Evolutionary conservation across 2,888 invertebrate species (phyloP), one percentile per base, ranked within the genome.

Genomic region (Mesorhabditis belari): DNA sequence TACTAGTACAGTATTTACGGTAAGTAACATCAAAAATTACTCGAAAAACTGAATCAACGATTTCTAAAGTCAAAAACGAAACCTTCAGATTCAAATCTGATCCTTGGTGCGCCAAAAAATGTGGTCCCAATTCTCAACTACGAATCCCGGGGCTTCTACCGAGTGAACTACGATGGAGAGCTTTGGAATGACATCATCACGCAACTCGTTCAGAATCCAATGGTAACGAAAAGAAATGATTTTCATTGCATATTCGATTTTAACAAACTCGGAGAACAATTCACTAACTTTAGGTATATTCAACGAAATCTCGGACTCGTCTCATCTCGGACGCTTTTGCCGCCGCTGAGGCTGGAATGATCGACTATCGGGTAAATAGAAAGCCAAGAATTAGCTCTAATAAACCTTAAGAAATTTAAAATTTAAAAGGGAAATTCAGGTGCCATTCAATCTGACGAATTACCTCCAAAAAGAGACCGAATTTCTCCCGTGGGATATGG

Each of bases 101-200:
- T 63, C 17, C 57, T 65, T 17, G 44, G 55, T 35, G 53, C 61
- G 4, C 44, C 12, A 17, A n/a, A n/a, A 35, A 60, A 62, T 3
- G 23, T 51, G 9, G 58, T 62, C 21, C 52, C 79, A 9, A 62
- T 81, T 21, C 17, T 81, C 21, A 80, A 80, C 58, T 62, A 69
- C 1, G 75, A 77, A 23, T 75, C 75, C 3, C 49, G 64, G 12
- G 78, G 80, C 19, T 77, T 76, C 59, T 80, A 80, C 61, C 63
- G 81, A 28, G 71, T 73, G n/a, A 76, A 76, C 50, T 80, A 80
- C 58, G 64, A 73, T n/a, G 61, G 60, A 21, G 60, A 67, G 5
- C 62, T 68, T 49, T 71, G 75, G 73, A 67, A 2, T 9, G 12
- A 35, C 12, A 35, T 35, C 44, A n/a, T n/a, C n/a, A 1, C 12